Evolutionary conservation across 2,888 invertebrate species (phyloP).

Genomic region (Patella pellucida): DNA sequence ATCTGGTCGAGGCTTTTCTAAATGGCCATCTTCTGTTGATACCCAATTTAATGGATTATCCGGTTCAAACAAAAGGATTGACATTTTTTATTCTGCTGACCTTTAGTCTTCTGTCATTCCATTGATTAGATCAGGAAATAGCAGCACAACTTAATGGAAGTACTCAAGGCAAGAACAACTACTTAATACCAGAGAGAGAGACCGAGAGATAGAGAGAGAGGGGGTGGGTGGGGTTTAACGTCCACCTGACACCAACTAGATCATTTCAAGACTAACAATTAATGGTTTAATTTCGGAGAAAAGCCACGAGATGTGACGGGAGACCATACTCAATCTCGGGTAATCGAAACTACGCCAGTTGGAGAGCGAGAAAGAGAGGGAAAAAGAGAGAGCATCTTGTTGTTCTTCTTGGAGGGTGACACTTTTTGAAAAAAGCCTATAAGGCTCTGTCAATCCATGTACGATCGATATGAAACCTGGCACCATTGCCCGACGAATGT

Average conservation of each 20-base stretch:
- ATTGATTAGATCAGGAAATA: constrained; percentile 4
- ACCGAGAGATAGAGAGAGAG: constrained; percentile 17
- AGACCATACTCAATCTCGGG: too few relatives aligned
- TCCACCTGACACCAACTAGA: too few relatives aligned
- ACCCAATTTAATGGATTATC: background rate
- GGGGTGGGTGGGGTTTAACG: too few relatives aligned
- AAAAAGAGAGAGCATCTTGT: constrained; percentile 3
- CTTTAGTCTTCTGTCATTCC: background rate
- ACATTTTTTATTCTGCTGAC: background rate
- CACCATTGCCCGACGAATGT: too few relatives aligned
- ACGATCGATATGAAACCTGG: too few relatives aligned
- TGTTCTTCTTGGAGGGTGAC: too few relatives aligned
- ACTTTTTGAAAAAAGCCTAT: too few relatives aligned
- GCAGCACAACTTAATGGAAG: constrained; percentile 1
- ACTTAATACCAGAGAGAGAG: constrained; percentile 1
- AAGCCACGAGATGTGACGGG: too few relatives aligned
- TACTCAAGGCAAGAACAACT: constrained; percentile 5
- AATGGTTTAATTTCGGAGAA: too few relatives aligned
- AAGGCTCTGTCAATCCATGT: too few relatives aligned
- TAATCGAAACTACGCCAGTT: too few relatives aligned
- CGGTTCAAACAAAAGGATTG: background rate
- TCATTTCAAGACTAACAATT: too few relatives aligned
- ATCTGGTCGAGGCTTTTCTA: background rate
- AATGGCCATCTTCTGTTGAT: background rate
- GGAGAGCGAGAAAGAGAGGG: constrained; percentile 18